Base-by-base conservation (phyloP, 2,888 invertebrate genomes). In the Troides helena region DNA sequence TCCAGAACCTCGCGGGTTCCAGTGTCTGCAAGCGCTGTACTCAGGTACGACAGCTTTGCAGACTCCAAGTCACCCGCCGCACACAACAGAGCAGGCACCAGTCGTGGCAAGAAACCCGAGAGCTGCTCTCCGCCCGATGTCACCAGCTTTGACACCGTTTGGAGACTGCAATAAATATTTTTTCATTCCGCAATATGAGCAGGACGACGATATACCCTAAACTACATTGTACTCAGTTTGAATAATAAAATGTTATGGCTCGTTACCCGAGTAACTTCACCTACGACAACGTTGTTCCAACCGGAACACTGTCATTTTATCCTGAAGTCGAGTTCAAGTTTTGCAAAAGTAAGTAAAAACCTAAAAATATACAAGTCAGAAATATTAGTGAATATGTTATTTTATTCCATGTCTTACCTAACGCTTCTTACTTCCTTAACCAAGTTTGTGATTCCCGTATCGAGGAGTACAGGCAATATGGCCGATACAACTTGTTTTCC, bases 61-160 rank as follows among this genome's bases (percentile, higher is more conserved):
- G 96, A 95, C 85, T 98, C 98, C 58, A 97, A 89, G 80, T 98
- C 98, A 0, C 98, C 96, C 0, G 97, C 97, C 10, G 98, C 97
- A 79, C 96, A 96, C 63, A 98, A 91, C 67, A 99, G 88, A 12
- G 97, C 97, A 0, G 97, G 97, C 73, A 98, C 96, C 67, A 99
- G 89, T 64, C 95, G 94, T 0, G 96, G 93, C 65, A 98, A 91
- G 88, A 98, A 97, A 0, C 97, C 97, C 73, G 96, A 96, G 18
- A 98, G 93, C 67, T 96, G 94, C 4, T 93, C 93, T 0, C 98
- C 97, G 6, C 98, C 97, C 3, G 96, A 95, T 18, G 95, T 94
- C 64, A 98, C 97, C 79, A 98, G 94, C 83, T 97, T 96, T 0
- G 98, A 96, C 59, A 98, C 95, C 5, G 98, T 97, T 85, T 95